Base-by-base conservation (phyloP, 2,888 invertebrate genomes). In the Ophioninae sp. region DNA sequence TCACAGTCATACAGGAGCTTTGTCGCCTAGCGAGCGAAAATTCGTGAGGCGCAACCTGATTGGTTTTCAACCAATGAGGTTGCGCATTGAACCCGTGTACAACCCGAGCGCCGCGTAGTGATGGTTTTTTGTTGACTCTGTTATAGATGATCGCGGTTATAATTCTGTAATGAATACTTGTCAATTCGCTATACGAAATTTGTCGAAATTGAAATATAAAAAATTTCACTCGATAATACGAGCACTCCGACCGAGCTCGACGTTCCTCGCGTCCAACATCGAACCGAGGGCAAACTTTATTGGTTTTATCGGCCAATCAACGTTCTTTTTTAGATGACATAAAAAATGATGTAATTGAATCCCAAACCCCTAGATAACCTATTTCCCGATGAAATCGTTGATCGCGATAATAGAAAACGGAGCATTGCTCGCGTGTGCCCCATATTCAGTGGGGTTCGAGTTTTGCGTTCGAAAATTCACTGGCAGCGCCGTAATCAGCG, bases 251-350 rank as follows among this genome's bases (percentile, higher is more conserved):
- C 64, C 37, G 39, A 67, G 75, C 82, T 80, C 69, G 77, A 67
- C 37, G 84, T 84, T 85, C 81, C 86, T 81, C 68, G 23, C 8
- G 41, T 62, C 61, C 75, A 62, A 17, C 8, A 7, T 20, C 10
- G 30, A 37, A 23, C 21, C 62, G 72, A 69, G 76, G 72, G 75
- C 70, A 61, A 50, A 56, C 57, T 44, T 56, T 23, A 20, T 21
- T 3, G 30, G 7, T 30, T 68, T 61, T 50, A 10, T 50, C 67
- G 44, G 21, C 65, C 56, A 10, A 73, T 73, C 73, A 61, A 21
- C 21, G 8, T 57, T 20, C 20, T 21, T 59, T 39, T 8, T 70
- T 37, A 59, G n/a, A 56, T 10, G 50, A 44, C 41, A 21, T 17
- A 61, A 13, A 21, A 13, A 39, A 23, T 73, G 7, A 17, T 44